These are phyloP conservation scores for Acanthosepion lycidas DNA, from an alignment of 2,888 invertebrate species.

Conservation along the genomic window DNA sequence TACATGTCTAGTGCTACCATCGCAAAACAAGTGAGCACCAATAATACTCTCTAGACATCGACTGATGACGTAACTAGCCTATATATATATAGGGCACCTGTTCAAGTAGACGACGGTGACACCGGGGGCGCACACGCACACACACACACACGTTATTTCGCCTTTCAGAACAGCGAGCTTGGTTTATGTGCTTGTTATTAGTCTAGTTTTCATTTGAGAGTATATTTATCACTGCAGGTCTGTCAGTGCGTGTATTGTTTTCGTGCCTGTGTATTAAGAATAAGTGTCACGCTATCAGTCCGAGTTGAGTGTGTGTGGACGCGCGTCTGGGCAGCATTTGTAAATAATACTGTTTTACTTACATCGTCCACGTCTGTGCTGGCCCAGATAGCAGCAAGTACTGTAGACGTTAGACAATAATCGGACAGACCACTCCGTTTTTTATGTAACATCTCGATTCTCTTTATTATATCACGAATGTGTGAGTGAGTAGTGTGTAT, in stretches of 20 bases:
- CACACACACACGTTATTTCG: background rate
- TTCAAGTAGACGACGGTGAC: background rate
- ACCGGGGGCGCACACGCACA: background rate
- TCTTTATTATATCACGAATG: background rate
- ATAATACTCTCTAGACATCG: background rate
- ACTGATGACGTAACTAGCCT: background rate
- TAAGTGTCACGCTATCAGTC: background rate
- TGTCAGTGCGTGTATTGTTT: background rate
- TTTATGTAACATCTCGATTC: background rate
- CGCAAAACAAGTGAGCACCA: conserved; percentile 11
- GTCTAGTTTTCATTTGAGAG: background rate
- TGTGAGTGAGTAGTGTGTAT: background rate
- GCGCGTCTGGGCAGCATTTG: background rate
- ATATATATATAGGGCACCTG: conserved; percentile 15
- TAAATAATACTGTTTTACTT: background rate
- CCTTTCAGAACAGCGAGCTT: background rate
- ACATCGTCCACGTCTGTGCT: background rate
- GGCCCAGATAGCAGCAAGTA: background rate
- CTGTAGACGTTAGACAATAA: background rate
- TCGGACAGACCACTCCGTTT: background rate
- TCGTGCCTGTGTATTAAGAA: background rate
- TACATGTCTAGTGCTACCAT: background rate
- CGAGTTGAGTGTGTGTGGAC: background rate
- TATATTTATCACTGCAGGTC: background rate
- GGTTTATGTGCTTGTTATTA: background rate